phyloP scores from a whole-genome alignment of 2,797 vertebrate genomes.

The Eidolon dupreanum region DNA sequence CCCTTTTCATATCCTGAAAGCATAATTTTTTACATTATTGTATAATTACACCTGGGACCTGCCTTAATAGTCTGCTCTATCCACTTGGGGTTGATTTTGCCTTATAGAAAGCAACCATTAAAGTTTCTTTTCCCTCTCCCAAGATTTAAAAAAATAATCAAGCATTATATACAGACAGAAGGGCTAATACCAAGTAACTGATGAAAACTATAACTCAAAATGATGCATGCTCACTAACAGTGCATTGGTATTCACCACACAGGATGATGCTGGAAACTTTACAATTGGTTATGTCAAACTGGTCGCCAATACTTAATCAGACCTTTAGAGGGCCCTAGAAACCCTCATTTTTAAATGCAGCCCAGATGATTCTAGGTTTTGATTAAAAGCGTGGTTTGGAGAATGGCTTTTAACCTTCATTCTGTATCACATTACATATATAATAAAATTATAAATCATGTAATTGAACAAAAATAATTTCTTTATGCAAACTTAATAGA shows the following conservation, averaged over 20 bases:
- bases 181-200: neutral
- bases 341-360: conserved; percentile 5
- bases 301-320: neutral
- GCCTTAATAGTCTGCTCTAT: neutral
- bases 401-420: conserved; percentile 3
- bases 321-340: neutral
- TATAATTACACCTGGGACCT: neutral
- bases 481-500: conserved; percentile 25
- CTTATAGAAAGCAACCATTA: neutral
- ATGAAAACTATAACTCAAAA: neutral
- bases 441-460: conserved; percentile 6
- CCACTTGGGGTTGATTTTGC: neutral
- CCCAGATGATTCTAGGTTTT: neutral
- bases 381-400: conserved; percentile 6
- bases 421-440: neutral
- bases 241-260: neutral
- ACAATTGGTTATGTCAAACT: neutral
- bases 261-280: neutral
- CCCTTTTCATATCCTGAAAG: neutral
- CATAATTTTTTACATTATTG: neutral
- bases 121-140: neutral
- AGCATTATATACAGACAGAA: neutral
- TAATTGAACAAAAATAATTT: conserved; percentile 18
- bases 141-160: neutral
- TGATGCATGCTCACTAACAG: neutral